phyloP scores from a whole-genome alignment of 1,140 invertebrate genomes.

The Apis mellifera region Amel_HAv3.1 CM009943.2:3518001-3518500 shows the following conservation, averaged over 20 bases:
- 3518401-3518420: background rate
- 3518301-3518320: constrained; percentile 7
- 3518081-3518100: constrained; percentile 25
- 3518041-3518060: constrained; percentile 39
- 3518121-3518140: constrained; percentile 32
- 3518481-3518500: background rate
- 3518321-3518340: background rate
- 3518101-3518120: constrained; percentile 32
- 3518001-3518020: constrained; percentile 28
- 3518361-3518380: constrained; percentile 8
- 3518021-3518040: constrained; percentile 60
- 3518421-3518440: background rate
- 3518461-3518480: background rate
- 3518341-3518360: constrained; percentile 48
- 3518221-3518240: constrained; percentile 26
- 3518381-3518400: constrained; percentile 43
- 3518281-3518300: constrained; percentile 35
- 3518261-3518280: constrained; percentile 30
- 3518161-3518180: constrained; percentile 1
- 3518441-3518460: constrained; percentile 17
- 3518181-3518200: background rate
- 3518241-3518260: constrained; percentile 50
- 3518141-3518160: background rate
- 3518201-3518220: too few species aligned
- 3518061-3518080: constrained; percentile 31